Base-by-base conservation (phyloP, 2,113 vertebrate species). In the Hemibagrus wyckioides region DNA sequence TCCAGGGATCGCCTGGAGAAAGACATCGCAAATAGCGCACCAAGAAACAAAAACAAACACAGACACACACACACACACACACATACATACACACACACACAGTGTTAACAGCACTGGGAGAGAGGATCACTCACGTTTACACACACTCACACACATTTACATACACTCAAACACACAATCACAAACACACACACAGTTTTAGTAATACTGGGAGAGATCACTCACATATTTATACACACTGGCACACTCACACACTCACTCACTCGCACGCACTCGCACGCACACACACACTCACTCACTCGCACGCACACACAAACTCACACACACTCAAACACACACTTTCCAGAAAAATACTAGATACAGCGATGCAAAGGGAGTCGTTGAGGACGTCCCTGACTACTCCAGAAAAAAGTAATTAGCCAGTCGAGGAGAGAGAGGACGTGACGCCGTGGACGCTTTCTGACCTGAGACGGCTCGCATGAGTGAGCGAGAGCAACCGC, bases 1-100 rank as follows among this genome's bases (percentile, higher is more conserved):
- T 93, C 92, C 52, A 76, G 92, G 94, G 92, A 94, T 90, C 80
- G 80, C 75, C 88, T 83, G 88, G 89, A 61, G 44, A 87, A 39
- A 10, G 84, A 50, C 57, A 33, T 80, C 52, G 76, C 83, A 75
- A 79, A 79, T 69, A 25, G n/a, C 41, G 54, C 81, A 85, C 33
- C 65, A 86, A 28, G 17, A 83, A 30, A 88, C 50, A 82, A 83
- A 77, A 84, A 11, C 1, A 48, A 2, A 48, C 44, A 48, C 44
- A 48, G 6, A 48, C 44, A 44, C n/a, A n/a, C n/a, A n/a, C n/a
- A n/a, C n/a, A n/a, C n/a, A n/a, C 86, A 88, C 30, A 67, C 65
- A 23, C 54, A 61, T 73, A 87, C 77, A 84, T 48, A 90, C 6
- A 48, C n/a, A 28, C 89, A 92, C 87, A 89, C 85, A 90, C 73